Base-by-base conservation (phyloP, 2,888 invertebrate genomes). In the Cerastoderma edule region DNA sequence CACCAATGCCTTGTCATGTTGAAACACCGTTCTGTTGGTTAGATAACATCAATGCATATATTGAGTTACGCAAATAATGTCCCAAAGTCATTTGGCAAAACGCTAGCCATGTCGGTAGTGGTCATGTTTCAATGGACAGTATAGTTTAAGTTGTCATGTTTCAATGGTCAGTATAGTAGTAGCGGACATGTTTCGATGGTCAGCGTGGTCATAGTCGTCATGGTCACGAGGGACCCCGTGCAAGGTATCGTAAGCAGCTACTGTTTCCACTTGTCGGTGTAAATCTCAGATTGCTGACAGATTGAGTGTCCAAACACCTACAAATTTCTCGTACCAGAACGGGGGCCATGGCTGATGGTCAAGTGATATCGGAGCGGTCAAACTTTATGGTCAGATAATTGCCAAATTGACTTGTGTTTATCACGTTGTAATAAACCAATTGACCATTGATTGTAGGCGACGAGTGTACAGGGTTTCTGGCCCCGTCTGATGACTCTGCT, bases 321-420 rank as follows among this genome's bases (percentile, higher is more conserved):
- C 39, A 35, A 19, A 39, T 60, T 60, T 27, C 60, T 24, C 35
- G 33, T 33, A 60, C 60, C 60, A 60, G 60, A 60, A 60, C 60
- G 22, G n/a, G 24, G 60, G 50, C 33, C 50, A 66, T 50, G 30
- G n/a, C 27, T 30, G 68, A 57, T 68, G 68, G 68, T 68, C 68
- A 68, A 46, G 39, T 27, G 68, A 68, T 68, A 68, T 46, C 56
- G 57, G n/a, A 56, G 64, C 50, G 75, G 75, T 67, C 71, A 75
- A 63, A 35, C 24, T 75, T 75, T 71, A 75, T 75, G 75, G 63
- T 32, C 32, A 71, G 44, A 71, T 72, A 72, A 75, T 72, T 53
- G 32, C 68, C 33, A 57, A 33, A 66, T 33, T 32, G 66, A 24
- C 66, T 33, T n/a, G 30, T 66, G 32, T 50, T 66, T 50, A 66